Base-by-base conservation (phyloP, 2,797 vertebrate species). In the Ctenochaetus hawaiiensis region DNA sequence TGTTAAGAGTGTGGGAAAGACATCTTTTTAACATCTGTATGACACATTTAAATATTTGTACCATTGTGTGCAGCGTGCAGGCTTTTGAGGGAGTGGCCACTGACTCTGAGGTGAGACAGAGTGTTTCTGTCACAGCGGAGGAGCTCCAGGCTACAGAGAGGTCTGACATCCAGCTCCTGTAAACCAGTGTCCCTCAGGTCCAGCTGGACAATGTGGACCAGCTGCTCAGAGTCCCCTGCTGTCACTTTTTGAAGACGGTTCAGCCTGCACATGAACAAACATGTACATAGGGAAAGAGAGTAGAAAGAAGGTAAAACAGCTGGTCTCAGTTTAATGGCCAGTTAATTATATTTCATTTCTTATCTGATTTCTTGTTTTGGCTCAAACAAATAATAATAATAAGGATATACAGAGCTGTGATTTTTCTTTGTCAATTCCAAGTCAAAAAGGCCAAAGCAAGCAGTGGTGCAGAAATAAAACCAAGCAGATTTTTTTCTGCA, bases 101-200 rank as follows among this genome's bases (percentile, higher is more conserved):
- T 92, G 82, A 97, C 92, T 86, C 94, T 94, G 58, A 99, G 92
- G 4, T 93, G 87, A 11, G 94, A 89, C 73, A 99, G 94, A 0
- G 91, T 78, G 91, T 99, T 99, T 81, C 98, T 94, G 90, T 99
- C 98, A 89, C 98, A 99, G 95, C 97, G 97, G 17, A 99, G 93
- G 76, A 98, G 94, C 91, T 99, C 98, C 37, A 98, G 93, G 0
- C 94, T 95, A 61, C 94, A 95, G 75, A 99, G 96, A 77, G 95
- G 37, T 1, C 93, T 92, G 43, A 96, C 94, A 3, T 99, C 97
- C 77, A 99, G 94, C 69, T 96, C 95, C 23, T 71, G 90, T 2
- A 99, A 94, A 72, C 95, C 95, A 48, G 98, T 96, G 84, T 99
- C 97, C 69, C 98, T 95, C 67, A 99, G 88, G 84, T 99, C 98